A percentile compares a stretch with the other conserved stretches of the same genome.
Conservation (phyloP, 2,113 vertebrate genomes). For the Semnornis frantzii region DNA sequence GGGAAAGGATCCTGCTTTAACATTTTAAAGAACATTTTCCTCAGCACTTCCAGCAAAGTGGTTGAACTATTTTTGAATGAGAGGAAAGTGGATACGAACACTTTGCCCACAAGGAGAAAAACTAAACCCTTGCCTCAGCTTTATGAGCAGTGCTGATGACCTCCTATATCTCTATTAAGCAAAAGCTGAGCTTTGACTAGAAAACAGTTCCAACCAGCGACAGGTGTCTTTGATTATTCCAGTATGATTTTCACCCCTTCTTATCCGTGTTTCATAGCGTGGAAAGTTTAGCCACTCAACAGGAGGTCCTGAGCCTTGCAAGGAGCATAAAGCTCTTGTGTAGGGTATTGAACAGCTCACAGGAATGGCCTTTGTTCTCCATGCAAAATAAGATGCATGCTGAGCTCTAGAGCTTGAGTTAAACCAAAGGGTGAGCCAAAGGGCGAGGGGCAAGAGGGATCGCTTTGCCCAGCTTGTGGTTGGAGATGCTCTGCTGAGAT, state of each 20-base stretch:
- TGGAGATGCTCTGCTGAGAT: not conserved
- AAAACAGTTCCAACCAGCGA: not conserved
- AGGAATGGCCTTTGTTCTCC: not conserved
- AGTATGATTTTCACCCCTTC: not conserved
- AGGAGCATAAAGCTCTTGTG: not conserved
- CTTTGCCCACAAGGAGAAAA: not conserved
- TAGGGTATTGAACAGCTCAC: not conserved
- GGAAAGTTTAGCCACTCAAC: not conserved
- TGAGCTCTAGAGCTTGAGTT: not conserved
- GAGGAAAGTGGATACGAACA: fast-evolving
- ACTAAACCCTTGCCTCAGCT: not conserved
- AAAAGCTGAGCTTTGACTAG: not conserved
- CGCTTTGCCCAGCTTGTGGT: not conserved
- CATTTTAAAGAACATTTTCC: not conserved
- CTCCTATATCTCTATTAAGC: not conserved
- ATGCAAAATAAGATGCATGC: not conserved
- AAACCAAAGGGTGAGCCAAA: not conserved
- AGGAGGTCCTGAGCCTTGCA: not conserved
- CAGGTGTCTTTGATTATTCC: constrained; percentile 35
- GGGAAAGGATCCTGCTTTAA: not conserved
- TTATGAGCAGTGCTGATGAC: not conserved
- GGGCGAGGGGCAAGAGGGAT: not conserved
- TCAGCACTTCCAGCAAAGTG: not conserved
- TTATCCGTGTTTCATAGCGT: not conserved
- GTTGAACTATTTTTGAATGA: not conserved